Conservation (phyloP, 2,888 invertebrate species). For the Diloba caeruleocephala region DNA sequence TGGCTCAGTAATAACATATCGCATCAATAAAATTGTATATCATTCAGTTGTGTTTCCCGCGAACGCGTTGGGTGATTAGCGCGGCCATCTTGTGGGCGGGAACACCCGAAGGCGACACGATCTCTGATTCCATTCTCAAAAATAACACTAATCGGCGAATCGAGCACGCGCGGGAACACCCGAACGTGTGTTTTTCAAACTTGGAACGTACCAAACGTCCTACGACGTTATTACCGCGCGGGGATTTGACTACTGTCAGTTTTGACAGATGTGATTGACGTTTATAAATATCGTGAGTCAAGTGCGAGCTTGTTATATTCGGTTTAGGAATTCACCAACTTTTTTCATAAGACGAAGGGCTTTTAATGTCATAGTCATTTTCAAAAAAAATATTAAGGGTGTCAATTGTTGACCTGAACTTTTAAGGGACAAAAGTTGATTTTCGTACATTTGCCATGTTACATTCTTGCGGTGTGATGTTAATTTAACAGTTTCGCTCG, state of each 20-base stretch:
- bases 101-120: constrained; percentile 86
- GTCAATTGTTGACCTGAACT: constrained; percentile 8
- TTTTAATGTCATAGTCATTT: constrained; percentile 68
- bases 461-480: constrained; percentile 45
- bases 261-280: constrained; percentile 87
- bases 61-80: constrained; percentile 84
- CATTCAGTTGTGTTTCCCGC: constrained; percentile 84
- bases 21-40: constrained; percentile 89
- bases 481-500: constrained; percentile 73
- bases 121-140: constrained; percentile 87
- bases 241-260: constrained; percentile 87
- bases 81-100: constrained; percentile 88
- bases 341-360: constrained; percentile 75
- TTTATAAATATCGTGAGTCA: constrained; percentile 84
- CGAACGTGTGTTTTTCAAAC: constrained; percentile 88
- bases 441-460: constrained; percentile 20
- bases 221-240: constrained; percentile 83
- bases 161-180: constrained; percentile 83
- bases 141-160: constrained; percentile 88
- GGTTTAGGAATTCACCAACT: constrained; percentile 72
- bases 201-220: constrained; percentile 75
- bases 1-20: constrained; percentile 86
- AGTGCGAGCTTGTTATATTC: constrained; percentile 80
- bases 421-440: constrained; percentile 21
- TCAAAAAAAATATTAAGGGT: constrained; percentile 33